Evolutionary conservation across 2,113 vertebrate genomes (phyloP).

Genomic region (Pollachius pollachius): DNA sequence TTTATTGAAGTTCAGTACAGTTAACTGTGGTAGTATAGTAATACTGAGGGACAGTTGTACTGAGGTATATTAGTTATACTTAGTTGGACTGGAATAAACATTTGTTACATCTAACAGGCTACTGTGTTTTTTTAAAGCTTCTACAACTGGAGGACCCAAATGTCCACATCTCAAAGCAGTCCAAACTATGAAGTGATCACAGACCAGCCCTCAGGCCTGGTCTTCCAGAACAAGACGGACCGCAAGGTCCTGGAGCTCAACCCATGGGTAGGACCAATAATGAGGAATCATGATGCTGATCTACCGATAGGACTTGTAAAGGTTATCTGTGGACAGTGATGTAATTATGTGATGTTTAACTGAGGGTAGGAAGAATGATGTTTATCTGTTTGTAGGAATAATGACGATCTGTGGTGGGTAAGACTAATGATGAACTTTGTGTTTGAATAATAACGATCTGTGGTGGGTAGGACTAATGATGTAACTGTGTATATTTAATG

Average conservation of each 20-base stretch:
- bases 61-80: too few species aligned
- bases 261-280: conserved; percentile 72
- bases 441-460: conserved; percentile 52
- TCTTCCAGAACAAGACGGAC: conserved; percentile 83
- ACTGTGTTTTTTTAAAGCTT: conserved; percentile 67
- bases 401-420: too few species aligned
- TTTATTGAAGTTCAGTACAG: too few species aligned
- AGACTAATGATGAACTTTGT: too few species aligned
- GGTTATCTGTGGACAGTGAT: conserved; percentile 61
- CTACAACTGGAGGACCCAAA: conserved; percentile 84
- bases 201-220: conserved; percentile 76
- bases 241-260: conserved; percentile 82
- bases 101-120: background rate
- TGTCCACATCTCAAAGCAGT: conserved; percentile 74
- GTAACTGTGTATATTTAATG: conserved; percentile 55
- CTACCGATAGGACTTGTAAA: too few species aligned
- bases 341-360: conserved; percentile 30
- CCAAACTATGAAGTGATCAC: conserved; percentile 83
- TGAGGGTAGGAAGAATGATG: too few species aligned
- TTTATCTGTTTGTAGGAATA: too few species aligned
- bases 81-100: too few species aligned
- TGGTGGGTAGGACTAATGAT: conserved; percentile 67
- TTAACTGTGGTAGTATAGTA: too few species aligned
- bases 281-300: too few species aligned
- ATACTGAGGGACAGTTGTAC: too few species aligned